Base-by-base conservation (phyloP, 1,140 invertebrate genomes). In the Aphelenchoides besseyi region DNA sequence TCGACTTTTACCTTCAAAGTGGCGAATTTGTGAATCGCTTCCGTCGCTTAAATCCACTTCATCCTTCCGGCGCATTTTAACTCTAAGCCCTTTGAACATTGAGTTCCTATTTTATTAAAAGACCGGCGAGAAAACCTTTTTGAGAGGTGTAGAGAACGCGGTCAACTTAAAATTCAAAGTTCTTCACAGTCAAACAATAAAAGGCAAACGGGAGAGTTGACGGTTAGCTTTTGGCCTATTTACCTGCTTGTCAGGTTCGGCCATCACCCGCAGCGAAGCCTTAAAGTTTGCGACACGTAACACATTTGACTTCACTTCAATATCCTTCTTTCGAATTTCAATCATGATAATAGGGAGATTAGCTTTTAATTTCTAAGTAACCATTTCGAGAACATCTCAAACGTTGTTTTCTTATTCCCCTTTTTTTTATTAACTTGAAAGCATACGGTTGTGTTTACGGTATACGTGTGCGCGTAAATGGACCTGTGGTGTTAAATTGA, bases 51-150 rank as follows among this genome's bases (percentile, higher is more conserved):
- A 48, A 48, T 48, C 41, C 41, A 48, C 41, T 23, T 48, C 41
- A 48, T 48, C 41, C 41, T 48, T 48, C 41, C 41, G 41, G 41
- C 23, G 41, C 41, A 48, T 48, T 48, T 48, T 48, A n/a, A n/a
- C n/a, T n/a, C n/a, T 48, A 48, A 48, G 23, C 41, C 41, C 41
- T 12, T n/a, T n/a, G n/a, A n/a, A n/a, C 41, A 12, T 23, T 23
- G 41, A 48, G 41, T 48, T 48, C 41, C 41, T 48, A 23, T 48
- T 48, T 48, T 48, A 48, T 48, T 48, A 48, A 48, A 48, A 23
- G 41, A 12, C 12, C n/a, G 41, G 41, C 41, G 41, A 23, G 23
- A 48, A 48, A 12, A 23, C 12, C 41, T 48, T 48, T 12, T 23
- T 23, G 41, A n/a, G 41, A 16, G 12, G 12, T 23, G 41, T 16